Base-by-base conservation (phyloP, 1,140 invertebrate species). In the Panulirus ornatus region DNA sequence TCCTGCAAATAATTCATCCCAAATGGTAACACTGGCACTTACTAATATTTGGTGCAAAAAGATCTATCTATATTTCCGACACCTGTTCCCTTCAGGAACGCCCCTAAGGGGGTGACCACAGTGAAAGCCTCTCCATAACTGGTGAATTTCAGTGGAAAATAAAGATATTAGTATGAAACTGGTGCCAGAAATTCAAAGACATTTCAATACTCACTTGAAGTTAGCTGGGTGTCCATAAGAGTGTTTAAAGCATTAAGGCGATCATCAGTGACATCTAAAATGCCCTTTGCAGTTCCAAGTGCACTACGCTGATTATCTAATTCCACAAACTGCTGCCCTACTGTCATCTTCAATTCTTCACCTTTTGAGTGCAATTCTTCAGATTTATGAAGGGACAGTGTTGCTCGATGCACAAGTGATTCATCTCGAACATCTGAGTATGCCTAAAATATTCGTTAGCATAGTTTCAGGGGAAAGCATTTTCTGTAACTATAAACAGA, bases 341-440 rank as follows among this genome's bases (percentile, higher is more conserved):
- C 84, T 27, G 42, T 88, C n/a, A 38, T n/a, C 47, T 84, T 82
- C 22, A 92, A 81, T n/a, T 63, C 38, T 3, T 92, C 83, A 1
- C 92, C 91, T 40, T 92, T 90, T 34, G 81, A 84, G 8, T 86
- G 70, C 30, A 92, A 82, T n/a, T 92, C 88, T 16, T 91, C 40
- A 6, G 92, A 93, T 38, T 88, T 92, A 9, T 84, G 71, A 19
- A 82, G 54, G 27, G 92, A 92, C 27, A 75, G n/a, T 34, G 58
- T 63, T n/a, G 92, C 92, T 76, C 88, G 88, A 22, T 92, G 89
- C 5, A 92, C 84, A 11, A 93, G 63, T 16, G 92, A 93, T 34
- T 90, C 70, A 36, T 92, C 92, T 30, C 86, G 82, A 36, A 91
- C 91, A 3, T 89, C 93, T 14, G 93, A 93, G 92, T 93, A 93